phyloP scores from a whole-genome alignment of 2,113 vertebrate species.

The Eubucco bourcierii region DNA sequence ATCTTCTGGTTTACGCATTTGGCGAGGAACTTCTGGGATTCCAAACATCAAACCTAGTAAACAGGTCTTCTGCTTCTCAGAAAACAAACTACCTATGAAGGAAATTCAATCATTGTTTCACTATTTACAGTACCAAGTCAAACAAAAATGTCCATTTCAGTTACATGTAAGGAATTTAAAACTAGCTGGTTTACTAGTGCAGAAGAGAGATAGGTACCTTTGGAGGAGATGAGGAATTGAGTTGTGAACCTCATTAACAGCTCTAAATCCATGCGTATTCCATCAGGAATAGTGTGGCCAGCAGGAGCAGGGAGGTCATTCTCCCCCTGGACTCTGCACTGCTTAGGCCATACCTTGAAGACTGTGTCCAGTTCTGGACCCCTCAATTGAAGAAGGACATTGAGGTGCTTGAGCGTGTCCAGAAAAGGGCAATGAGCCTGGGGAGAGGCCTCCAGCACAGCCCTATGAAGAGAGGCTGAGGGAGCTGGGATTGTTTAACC shows the following conservation, averaged over 20 bases:
- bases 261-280: neutral
- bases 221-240: neutral
- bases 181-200: neutral
- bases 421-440: too few species aligned
- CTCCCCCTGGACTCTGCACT: too few species aligned
- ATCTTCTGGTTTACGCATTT: neutral
- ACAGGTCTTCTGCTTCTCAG: neutral
- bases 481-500: too few species aligned
- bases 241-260: neutral
- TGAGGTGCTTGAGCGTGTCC: too few species aligned
- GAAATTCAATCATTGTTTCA: neutral
- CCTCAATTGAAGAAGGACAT: too few species aligned
- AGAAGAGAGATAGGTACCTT: fast-evolving
- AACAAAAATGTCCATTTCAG: neutral
- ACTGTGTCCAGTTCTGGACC: too few species aligned
- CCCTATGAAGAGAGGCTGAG: too few species aligned
- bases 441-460: too few species aligned
- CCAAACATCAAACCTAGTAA: neutral
- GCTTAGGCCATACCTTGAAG: too few species aligned
- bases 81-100: neutral
- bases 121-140: neutral
- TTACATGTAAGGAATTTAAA: neutral
- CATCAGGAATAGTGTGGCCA: too few species aligned
- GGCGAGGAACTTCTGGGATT: neutral
- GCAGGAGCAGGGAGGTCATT: too few species aligned